These are phyloP conservation scores for Megaceryle torquata DNA, from an alignment of 2,113 vertebrate genomes.

Conservation along the genomic window DNA sequence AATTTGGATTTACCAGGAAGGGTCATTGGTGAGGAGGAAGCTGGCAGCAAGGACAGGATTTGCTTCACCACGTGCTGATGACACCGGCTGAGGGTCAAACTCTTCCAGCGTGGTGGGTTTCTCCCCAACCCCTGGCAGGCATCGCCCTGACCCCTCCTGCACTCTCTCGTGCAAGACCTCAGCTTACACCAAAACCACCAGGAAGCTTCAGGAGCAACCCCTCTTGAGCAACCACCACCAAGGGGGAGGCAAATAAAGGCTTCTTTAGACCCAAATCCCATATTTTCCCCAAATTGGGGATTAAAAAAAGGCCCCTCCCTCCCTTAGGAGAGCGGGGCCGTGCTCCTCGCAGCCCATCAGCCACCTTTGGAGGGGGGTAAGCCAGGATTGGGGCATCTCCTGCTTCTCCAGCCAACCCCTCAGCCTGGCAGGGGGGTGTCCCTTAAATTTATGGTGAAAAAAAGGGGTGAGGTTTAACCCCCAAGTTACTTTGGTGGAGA, in stretches of 20 bases:
- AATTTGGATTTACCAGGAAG: neutral
- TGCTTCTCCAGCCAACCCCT: too few species aligned
- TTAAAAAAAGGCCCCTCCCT: neutral
- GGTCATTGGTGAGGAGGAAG: neutral
- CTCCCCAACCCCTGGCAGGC: neutral
- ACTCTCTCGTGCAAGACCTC: neutral
- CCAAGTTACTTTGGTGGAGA: too few species aligned
- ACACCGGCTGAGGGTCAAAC: neutral
- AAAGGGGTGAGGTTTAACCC: neutral
- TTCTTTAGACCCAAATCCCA: fast-evolving
- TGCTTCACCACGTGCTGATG: neutral
- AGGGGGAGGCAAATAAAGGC: fast-evolving
- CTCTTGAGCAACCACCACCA: fast-evolving
- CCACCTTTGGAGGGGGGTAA: fast-evolving
- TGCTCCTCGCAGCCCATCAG: neutral
- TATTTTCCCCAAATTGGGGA: fast-evolving
- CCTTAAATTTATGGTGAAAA: neutral
- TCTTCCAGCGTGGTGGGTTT: neutral
- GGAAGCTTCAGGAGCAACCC: neutral
- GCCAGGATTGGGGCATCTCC: neutral
- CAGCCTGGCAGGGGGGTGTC: too few species aligned
- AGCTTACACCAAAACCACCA: neutral
- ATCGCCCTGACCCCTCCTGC: neutral
- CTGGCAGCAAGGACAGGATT: neutral
- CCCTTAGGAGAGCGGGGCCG: neutral